Evolutionary conservation across 2,888 invertebrate species (phyloP), one percentile per base, ranked within the genome.

Genomic region (Stenodera caucasica): DNA sequence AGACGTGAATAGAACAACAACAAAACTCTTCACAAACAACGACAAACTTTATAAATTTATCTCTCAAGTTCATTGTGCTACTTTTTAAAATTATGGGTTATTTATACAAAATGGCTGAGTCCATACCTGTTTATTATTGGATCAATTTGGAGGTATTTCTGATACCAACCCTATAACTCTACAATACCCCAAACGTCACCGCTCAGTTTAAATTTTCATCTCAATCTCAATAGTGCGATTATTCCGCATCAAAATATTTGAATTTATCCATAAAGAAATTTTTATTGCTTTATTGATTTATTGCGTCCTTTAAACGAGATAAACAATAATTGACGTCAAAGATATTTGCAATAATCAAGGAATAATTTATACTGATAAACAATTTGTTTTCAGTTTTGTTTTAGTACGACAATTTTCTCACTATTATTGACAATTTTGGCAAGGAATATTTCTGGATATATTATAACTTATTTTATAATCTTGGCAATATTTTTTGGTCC

Each of bases 341-440:
- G 4, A n/a, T n/a, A n/a, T n/a, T n/a, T n/a, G n/a, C n/a, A n/a
- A n/a, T n/a, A n/a, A n/a, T n/a, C n/a, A n/a, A n/a, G n/a, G n/a
- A n/a, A n/a, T n/a, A n/a, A n/a, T n/a, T n/a, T n/a, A n/a, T n/a
- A n/a, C n/a, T n/a, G n/a, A n/a, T n/a, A n/a, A n/a, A n/a, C 15
- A 15, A 37, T 40, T 40, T 12, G 8, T 40, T 53, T 54, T n/a
- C 69, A 82, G 82, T 81, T 81, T 67, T 80, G 80, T 64, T 69
- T 75, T 49, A 68, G 71, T 15, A 75, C 78, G 74, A 76, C 76
- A 59, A 66, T 72, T 12, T 60, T 77, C 35, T 81, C 78, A 67
- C 63, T 79, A 9, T 58, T 69, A 12, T 66, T 81, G 26, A 75
- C 74, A 55, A 67, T 79, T 30, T 66, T 81, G 45, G 79, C 80